Base-by-base conservation (phyloP, 2,888 invertebrate species). In the Cotesia congregata region DNA sequence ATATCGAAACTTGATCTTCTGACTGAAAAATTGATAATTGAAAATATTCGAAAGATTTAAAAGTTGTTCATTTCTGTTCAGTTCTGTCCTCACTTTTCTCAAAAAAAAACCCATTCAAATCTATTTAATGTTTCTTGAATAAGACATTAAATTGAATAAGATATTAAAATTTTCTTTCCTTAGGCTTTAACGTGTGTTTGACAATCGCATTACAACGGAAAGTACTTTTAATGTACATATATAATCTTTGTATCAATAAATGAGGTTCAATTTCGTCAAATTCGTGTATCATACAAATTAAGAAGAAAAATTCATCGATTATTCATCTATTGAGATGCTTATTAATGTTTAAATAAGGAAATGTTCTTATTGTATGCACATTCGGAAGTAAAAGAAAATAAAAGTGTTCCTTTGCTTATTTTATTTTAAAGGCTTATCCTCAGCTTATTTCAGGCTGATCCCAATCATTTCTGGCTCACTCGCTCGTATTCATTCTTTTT, bases 371-470 rank as follows among this genome's bases (percentile, higher is more conserved):
- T 41, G n/a, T 0, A 60, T 39, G 0, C 30, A 7, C 7, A 30
- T 30, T 67, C 30, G 50, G 7, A 50, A 5, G 17, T 61, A 60
- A 20, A 67, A 40, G 38, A 38, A 76, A 39, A 68, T 30, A 62
- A 77, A 77, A 70, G 68, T 38, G 69, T 60, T 15, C 7, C n/a
- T 70, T 70, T 73, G 65, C 77, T 69, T 73, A 65, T 72, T 59
- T 67, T 41, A 67, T 67, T 30, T 65, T 71, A 82, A 84, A 83
- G 83, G 89, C 86, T 89, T 88, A 89, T 89, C 89, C 89, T 61
- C 83, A 83, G 89, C 86, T 89, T 87, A 88, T 87, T 84, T 85
- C 71, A 82, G 81, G 89, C 88, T 89, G 89, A 89, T 89, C 89
- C 88, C 89, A 89, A 89, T 89, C 89, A 89, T 88, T 88, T 84